These are phyloP conservation scores for Hyaena hyaena DNA, from an alignment of 2,113 vertebrate genomes.

Conservation along the genomic window DNA sequence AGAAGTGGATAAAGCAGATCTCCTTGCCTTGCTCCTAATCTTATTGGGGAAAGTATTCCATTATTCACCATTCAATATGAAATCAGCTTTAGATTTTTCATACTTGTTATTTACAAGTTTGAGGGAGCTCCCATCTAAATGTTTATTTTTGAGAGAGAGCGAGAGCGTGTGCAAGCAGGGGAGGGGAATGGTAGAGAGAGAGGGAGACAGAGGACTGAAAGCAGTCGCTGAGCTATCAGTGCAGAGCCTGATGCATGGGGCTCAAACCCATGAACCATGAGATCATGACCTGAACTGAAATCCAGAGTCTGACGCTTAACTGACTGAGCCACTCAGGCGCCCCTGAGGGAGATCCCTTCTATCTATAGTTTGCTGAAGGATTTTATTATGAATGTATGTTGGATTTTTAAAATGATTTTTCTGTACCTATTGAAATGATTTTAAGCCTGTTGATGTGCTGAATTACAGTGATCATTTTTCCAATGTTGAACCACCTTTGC, in stretches of 20 bases:
- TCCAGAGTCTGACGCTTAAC: no score
- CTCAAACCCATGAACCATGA: no score
- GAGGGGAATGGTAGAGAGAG: no score
- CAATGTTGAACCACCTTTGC: not conserved
- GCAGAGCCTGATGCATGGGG: no score
- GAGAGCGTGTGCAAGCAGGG: no score
- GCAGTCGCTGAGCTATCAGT: no score
- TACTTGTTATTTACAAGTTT: not conserved
- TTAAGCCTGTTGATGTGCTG: slow-evolving; percentile 6
- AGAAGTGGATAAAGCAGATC: not conserved
- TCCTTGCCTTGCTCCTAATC: not conserved
- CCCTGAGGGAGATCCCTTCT: not conserved
- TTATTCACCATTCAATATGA: not conserved
- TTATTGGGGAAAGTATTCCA: not conserved
- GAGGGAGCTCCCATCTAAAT: not conserved
- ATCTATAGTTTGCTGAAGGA: not conserved
- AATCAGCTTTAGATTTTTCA: slow-evolving; percentile 25
- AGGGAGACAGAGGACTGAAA: no score
- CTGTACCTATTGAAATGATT: not conserved
- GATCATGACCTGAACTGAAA: no score
- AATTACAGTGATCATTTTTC: slow-evolving; percentile 18
- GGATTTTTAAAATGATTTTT: slow-evolving; percentile 9
- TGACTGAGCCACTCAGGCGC: no score
- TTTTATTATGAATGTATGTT: slow-evolving; percentile 33
- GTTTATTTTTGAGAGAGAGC: no score